Conservation (phyloP, 2,888 invertebrate species). For the Chymomyza procnemis region DNA sequence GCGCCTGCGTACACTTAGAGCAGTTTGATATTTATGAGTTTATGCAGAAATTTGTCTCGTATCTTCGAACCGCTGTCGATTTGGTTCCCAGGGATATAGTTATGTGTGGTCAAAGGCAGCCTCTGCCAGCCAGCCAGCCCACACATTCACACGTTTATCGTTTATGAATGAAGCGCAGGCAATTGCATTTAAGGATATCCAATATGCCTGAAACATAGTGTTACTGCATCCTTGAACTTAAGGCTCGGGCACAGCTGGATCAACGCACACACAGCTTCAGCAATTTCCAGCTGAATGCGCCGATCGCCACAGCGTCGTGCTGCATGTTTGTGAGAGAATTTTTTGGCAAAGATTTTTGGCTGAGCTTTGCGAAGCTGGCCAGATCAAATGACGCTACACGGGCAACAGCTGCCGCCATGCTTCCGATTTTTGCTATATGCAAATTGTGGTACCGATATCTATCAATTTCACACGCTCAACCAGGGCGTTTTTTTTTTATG, state of each 20-base stretch:
- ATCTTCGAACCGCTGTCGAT: not conserved
- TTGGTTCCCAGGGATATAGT: slow-evolving; percentile 35
- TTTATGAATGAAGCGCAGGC: slow-evolving; percentile 26
- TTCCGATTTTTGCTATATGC: slow-evolving; percentile 1
- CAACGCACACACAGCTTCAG: not conserved
- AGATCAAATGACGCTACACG: slow-evolving; percentile 51
- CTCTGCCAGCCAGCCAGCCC: slow-evolving; percentile 7
- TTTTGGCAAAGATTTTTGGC: slow-evolving; percentile 55
- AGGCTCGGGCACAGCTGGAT: slow-evolving; percentile 18
- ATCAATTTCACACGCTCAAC: slow-evolving; percentile 57
- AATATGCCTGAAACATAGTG: slow-evolving; percentile 34
- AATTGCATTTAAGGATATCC: slow-evolving; percentile 55
- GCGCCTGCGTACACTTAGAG: slow-evolving; percentile 62
- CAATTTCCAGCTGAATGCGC: slow-evolving; percentile 64
- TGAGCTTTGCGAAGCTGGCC: slow-evolving; percentile 28
- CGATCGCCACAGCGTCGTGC: slow-evolving; percentile 49
- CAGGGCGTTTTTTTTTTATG: slow-evolving; percentile 10
- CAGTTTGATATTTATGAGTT: slow-evolving; percentile 75
- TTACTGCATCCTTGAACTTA: slow-evolving; percentile 66
- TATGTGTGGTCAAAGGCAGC: slow-evolving; percentile 45
- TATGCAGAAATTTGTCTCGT: slow-evolving; percentile 72
- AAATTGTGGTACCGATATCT: not conserved
- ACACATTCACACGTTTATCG: slow-evolving; percentile 12
- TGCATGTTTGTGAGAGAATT: slow-evolving; percentile 11
- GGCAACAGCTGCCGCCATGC: slow-evolving; percentile 39